Percentiles rank a stretch among this genome's conserved stretches.
phyloP scores from a whole-genome alignment of 2,888 invertebrate genomes.

The Anticlea derivata region DNA sequence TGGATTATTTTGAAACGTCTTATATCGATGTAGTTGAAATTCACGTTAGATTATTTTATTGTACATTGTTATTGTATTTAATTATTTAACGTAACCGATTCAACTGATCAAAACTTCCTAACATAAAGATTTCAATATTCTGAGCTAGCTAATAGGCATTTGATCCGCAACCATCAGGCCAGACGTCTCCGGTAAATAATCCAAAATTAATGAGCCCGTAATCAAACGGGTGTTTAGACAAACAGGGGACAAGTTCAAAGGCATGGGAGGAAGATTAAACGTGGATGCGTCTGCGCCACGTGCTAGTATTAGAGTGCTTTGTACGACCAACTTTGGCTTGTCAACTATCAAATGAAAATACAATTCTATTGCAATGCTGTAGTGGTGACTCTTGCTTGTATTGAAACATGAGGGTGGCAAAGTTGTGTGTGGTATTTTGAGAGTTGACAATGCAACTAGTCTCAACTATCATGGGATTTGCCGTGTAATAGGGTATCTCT shows the following conservation, averaged over 20 bases:
- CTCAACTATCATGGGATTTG: constrained; percentile 79
- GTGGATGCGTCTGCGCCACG: constrained; percentile 77
- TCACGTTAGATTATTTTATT: no score
- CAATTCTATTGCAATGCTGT: constrained; percentile 14
- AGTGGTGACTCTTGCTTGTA: constrained; percentile 39
- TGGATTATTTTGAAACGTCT: no score
- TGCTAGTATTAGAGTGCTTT: constrained; percentile 65
- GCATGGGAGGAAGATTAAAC: constrained; percentile 73
- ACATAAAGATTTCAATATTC: not conserved
- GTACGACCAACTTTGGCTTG: constrained; percentile 41
- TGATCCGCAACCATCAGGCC: constrained; percentile 35
- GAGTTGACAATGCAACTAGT: constrained; percentile 77
- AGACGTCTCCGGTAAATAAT: constrained; percentile 65
- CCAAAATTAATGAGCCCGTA: constrained; percentile 79
- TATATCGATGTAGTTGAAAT: no score
- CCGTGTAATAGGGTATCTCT: constrained; percentile 68
- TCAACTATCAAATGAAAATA: not conserved
- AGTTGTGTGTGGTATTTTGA: constrained; percentile 43
- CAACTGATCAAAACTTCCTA: not conserved
- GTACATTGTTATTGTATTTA: no score
- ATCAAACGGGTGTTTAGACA: constrained; percentile 78
- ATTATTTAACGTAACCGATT: no score
- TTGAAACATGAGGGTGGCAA: constrained; percentile 11
- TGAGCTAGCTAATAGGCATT: constrained; percentile 34
- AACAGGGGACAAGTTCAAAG: constrained; percentile 77